A percentile compares a stretch with the other conserved stretches of the same genome.
Conservation (phyloP, 2,797 vertebrate species). For the Stomatorhinus walkeri region DNA sequence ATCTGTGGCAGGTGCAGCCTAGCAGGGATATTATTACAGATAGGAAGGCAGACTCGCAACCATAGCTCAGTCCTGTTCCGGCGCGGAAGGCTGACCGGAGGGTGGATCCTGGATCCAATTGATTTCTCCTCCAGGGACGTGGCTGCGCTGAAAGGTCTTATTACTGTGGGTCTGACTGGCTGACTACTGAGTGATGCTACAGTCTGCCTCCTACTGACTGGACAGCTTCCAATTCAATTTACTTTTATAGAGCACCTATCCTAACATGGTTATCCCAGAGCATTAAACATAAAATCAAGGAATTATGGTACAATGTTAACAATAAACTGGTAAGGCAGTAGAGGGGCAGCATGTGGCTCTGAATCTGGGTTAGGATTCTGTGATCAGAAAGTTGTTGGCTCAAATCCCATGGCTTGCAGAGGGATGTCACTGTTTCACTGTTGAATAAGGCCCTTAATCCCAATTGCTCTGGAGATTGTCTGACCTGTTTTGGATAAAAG, state of each 20-base stretch:
- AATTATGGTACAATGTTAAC: neutral
- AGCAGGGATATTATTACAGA: neutral
- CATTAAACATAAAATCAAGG: neutral
- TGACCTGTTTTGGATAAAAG: neutral
- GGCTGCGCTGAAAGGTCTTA: too few relatives aligned
- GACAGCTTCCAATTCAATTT: neutral
- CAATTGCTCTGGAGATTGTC: neutral
- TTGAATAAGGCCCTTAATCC: neutral
- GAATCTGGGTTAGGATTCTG: neutral
- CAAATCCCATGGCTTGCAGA: neutral
- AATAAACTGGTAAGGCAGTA: neutral
- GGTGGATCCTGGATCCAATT: neutral
- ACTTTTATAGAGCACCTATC: neutral
- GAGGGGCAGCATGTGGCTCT: neutral
- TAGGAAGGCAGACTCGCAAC: neutral
- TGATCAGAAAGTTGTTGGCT: neutral
- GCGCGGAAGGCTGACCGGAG: neutral
- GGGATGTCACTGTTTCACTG: neutral
- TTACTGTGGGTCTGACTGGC: neutral
- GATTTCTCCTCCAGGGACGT: neutral
- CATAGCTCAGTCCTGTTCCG: neutral
- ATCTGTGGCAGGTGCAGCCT: neutral
- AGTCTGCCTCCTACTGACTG: neutral
- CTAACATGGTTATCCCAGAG: neutral
- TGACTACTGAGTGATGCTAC: neutral